phyloP scores from a whole-genome alignment of 2,113 vertebrate species.

The Syrmaticus mikado region DNA sequence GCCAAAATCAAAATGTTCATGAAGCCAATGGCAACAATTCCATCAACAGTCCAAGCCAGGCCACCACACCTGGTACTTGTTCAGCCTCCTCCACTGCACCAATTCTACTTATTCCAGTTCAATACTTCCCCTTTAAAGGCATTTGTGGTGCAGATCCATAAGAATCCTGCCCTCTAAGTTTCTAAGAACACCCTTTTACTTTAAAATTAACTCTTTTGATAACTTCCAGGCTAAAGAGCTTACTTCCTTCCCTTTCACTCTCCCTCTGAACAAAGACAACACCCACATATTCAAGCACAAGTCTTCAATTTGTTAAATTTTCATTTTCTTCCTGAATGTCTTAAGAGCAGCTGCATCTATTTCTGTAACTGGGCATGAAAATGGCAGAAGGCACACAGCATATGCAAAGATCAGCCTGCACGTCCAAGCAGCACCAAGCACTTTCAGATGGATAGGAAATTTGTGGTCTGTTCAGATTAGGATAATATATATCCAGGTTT shows the following conservation, averaged over 20 bases:
- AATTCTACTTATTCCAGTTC: not conserved
- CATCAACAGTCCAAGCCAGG: not conserved
- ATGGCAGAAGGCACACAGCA: not conserved
- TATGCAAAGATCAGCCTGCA: not conserved
- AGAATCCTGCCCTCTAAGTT: not conserved
- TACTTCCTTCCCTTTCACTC: not conserved
- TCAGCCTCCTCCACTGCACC: not conserved
- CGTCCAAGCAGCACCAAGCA: not conserved
- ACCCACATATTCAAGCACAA: not conserved
- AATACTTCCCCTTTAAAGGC: not conserved
- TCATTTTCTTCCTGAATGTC: not conserved
- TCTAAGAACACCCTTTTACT: not conserved
- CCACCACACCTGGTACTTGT: fast-evolving
- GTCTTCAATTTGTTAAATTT: not conserved
- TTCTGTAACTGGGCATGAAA: not conserved
- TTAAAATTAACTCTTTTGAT: not conserved
- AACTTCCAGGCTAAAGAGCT: not conserved
- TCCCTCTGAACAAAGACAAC: not conserved
- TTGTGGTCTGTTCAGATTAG: fast-evolving
- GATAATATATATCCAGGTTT: not conserved
- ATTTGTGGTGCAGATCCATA: not conserved
- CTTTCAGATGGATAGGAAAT: not conserved
- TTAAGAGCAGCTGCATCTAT: not conserved
- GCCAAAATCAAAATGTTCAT: not conserved
- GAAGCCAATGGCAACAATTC: not conserved